These are phyloP conservation scores for Fragum whitleyi DNA, from an alignment of 2,888 invertebrate genomes.

Conservation along the genomic window DNA sequence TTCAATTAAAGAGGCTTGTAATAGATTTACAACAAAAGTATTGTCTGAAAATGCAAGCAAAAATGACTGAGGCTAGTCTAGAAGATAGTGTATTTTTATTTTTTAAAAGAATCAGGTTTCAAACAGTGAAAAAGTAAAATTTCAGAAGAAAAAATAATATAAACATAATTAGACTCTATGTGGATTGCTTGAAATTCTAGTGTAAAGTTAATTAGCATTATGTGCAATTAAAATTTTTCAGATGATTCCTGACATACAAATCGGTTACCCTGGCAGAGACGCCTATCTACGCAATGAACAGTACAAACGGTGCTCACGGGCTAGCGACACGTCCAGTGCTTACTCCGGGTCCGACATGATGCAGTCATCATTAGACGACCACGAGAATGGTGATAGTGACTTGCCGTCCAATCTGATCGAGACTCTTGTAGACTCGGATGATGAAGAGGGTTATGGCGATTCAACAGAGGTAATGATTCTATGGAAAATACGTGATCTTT, in stretches of 20 bases:
- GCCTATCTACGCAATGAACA: constrained; percentile 72
- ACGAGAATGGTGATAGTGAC: constrained; percentile 88
- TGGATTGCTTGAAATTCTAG: too few species aligned
- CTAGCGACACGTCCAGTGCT: constrained; percentile 97
- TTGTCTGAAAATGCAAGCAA: too few species aligned
- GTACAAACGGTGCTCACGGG: constrained; percentile 79
- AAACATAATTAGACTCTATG: too few species aligned
- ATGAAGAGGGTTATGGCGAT: constrained; percentile 90
- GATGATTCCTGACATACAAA: constrained; percentile 67
- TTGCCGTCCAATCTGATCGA: constrained; percentile 96
- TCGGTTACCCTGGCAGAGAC: constrained; percentile 65
- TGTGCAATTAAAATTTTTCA: too few species aligned
- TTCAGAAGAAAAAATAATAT: not conserved
- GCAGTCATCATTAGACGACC: constrained; percentile 88
- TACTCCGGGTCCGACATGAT: constrained; percentile 95
- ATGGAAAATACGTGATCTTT: not conserved
- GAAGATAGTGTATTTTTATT: too few species aligned
- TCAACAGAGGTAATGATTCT: constrained; percentile 72
- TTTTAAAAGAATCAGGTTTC: too few species aligned
- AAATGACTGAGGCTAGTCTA: too few species aligned
- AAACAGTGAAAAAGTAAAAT: too few species aligned
- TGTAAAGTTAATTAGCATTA: too few species aligned
- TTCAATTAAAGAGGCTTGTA: too few species aligned
- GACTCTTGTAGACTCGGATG: constrained; percentile 97
- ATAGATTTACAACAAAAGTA: too few species aligned